Evolutionary conservation across 92 coral and sea anemone genomes (phyloP), one percentile per base, ranked within the genome.

Genomic region (Pocillopora meandrina): DNA sequence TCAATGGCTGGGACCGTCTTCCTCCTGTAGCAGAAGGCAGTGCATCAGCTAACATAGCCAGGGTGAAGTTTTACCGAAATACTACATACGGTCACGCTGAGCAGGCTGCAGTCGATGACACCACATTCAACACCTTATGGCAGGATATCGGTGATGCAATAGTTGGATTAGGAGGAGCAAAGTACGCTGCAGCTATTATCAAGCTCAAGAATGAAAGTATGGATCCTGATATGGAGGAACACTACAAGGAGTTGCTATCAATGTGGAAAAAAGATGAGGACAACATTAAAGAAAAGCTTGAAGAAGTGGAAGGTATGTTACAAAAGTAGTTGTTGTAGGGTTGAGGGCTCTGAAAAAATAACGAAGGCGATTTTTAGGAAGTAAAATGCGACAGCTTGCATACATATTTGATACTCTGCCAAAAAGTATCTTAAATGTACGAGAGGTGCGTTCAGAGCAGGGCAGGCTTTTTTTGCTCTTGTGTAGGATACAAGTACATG

Each of bases 181-280:
- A 14, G 15, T 80, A 80, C 26, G 62, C 61, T 49, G 56, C 59
- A 42, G 75, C 84, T 23, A 80, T 80, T 64, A 80, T 47, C 12
- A 75, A 67, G 36, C 65, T 80, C 65, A 68, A 80, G 63, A 20
- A 69, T 20, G 65, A 17, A 49, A 49, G 76, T 23, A 80, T 80
- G 84, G 84, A 80, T 79, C 74, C 84, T 18, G 74, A 49, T 7
- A 49, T 13, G 9, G 84, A 79, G 23, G 36, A 79, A 8, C 84
- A 79, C 21, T 79, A 64, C 71, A 79, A n/a, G 31, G 74, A 65
- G 18, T 1, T 79, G 81, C 81, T 77, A 21, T 19, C 9, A 21
- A 65, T 56, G 59, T 77, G 81, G 68, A 64, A 64, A 12, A 64
- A 18, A 64, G 68, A 64, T 12, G 68, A 64, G 68, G 68, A 64